Base-by-base conservation (phyloP, 2,113 vertebrate species). In the Chaetops frenatus region DNA sequence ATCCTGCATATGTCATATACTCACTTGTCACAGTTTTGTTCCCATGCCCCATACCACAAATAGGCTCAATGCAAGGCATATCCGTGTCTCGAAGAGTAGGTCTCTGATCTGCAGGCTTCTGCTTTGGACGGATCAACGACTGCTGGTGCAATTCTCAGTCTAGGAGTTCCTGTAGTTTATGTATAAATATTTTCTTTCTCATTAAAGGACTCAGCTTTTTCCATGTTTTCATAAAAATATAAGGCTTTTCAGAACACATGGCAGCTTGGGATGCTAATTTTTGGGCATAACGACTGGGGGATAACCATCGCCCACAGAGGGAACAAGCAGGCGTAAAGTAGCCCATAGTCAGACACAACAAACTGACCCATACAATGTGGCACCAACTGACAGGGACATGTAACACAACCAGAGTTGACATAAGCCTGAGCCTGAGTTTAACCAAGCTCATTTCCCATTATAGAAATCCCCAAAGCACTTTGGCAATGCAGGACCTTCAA, bases 341-440 rank as follows among this genome's bases (percentile, higher is more conserved):
- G n/a, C 9, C 16, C 0, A 1, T 5, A 48, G 36, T 71, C 40
- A 76, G 45, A 53, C 22, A 25, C 0, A 0, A 28, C 21, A 61
- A 53, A 42, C 10, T 45, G 48, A 83, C 31, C 28, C 8, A 19
- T 18, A 27, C 0, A 0, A 0, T 23, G 22, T 1, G 1, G 17
- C 45, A 58, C 8, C 21, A 20, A 33, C n/a, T 15, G 38, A 8
- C 28, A 48, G 47, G 18, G 24, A 40, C 6, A 1, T 4, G 13
- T 67, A 38, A 35, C 10, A 29, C 4, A 24, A 8, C 45, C 18
- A 42, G 45, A 9, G 31, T 64, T 4, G 4, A 38, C 12, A n/a
- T 22, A 53, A 92, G 4, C 11, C 28, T 65, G 11, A 35, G 11
- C 10, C 8, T 2, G 2, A 31, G 12, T 51, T 77, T 80, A 45